Conservation (phyloP, 2,888 invertebrate species). For the Lapara coniferarum region DNA sequence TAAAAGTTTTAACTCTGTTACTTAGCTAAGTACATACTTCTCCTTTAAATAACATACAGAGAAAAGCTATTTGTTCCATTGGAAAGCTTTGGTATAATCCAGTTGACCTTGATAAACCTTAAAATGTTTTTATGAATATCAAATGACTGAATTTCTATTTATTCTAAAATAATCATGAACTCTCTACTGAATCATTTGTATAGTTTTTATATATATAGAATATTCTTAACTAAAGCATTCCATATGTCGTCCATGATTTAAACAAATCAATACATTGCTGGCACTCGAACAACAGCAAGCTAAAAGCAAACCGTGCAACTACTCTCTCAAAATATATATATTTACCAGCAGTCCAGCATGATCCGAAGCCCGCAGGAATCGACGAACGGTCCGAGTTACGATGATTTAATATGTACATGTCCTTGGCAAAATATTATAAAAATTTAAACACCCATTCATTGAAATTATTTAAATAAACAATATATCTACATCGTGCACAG, state of each 20-base stretch:
- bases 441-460: conserved; percentile 67
- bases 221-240: not conserved
- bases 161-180: not conserved
- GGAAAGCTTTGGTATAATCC: too few species aligned
- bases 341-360: conserved; percentile 75
- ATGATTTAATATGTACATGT: conserved; percentile 80
- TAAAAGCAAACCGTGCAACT: conserved; percentile 23
- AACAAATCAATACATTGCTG: conserved; percentile 28
- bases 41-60: too few species aligned
- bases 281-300: conserved; percentile 20
- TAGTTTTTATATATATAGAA: not conserved
- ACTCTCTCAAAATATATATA: conserved; percentile 36
- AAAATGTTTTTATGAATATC: too few species aligned
- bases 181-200: not conserved
- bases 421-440: conserved; percentile 72
- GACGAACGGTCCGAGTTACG: conserved; percentile 72
- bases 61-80: too few species aligned
- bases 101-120: too few species aligned
- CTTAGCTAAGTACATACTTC: too few species aligned
- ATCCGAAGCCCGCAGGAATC: conserved; percentile 69
- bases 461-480: conserved; percentile 47
- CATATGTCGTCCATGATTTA: not conserved
- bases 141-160: not conserved
- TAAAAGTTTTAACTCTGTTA: too few species aligned
- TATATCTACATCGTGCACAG: conserved; percentile 53